Percentiles rank a stretch among this genome's conserved stretches.
phyloP scores from a whole-genome alignment of 2,797 vertebrate genomes.

The Tragelaphus eurycerus region DNA sequence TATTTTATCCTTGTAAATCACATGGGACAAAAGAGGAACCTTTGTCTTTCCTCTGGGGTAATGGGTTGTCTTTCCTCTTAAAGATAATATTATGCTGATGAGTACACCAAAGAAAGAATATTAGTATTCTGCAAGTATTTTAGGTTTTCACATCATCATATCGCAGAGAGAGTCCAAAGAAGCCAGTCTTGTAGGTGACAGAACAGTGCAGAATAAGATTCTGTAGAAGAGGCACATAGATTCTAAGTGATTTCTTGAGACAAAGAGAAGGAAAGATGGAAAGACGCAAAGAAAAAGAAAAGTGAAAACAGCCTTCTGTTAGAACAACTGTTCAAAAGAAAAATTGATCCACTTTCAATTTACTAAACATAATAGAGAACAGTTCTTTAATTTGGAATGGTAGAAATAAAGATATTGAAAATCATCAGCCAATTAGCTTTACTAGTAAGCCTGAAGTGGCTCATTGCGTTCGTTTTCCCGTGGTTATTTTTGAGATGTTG shows the following conservation, averaged over 20 bases:
- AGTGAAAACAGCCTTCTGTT: not conserved
- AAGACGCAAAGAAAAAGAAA: not conserved
- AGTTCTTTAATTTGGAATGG: not conserved
- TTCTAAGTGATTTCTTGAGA: conserved; percentile 1
- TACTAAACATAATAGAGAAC: not conserved
- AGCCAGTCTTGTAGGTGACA: not conserved
- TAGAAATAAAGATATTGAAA: not conserved
- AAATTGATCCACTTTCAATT: not conserved
- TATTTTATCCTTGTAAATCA: conserved; percentile 35
- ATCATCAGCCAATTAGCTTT: not conserved
- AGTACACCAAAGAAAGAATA: not conserved
- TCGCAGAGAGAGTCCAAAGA: not conserved
- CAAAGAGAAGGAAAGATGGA: not conserved
- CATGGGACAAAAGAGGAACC: conserved; percentile 49
- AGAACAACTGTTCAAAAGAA: not conserved
- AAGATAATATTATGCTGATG: not conserved
- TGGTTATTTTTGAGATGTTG: conserved; percentile 21
- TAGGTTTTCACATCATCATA: not conserved
- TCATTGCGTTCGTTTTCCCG: not conserved
- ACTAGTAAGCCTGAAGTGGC: not conserved
- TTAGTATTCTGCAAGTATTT: not conserved
- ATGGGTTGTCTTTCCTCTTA: not conserved
- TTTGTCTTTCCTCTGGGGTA: not conserved
- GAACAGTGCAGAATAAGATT: not conserved
- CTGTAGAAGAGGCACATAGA: not conserved